phyloP scores from a whole-genome alignment of 1,140 invertebrate species.

The Zaprionus africanus region DNA sequence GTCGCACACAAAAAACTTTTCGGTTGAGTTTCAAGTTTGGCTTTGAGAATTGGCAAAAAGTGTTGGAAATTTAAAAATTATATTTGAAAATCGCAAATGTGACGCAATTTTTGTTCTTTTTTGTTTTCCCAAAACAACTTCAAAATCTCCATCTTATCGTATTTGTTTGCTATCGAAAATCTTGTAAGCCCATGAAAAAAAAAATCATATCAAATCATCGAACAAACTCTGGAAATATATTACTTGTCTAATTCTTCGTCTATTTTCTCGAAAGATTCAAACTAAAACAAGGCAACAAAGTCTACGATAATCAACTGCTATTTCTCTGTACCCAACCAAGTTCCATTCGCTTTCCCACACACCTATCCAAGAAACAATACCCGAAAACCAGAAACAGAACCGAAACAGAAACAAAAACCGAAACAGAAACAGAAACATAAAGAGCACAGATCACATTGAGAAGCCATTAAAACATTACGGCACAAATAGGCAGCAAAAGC shows the following conservation, averaged over 20 bases:
- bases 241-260: slow-evolving; percentile 3
- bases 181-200: background rate
- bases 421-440: slow-evolving; percentile 39
- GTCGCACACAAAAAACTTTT: slow-evolving; percentile 30
- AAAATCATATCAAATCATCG: background rate
- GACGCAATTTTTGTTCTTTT: slow-evolving; percentile 34
- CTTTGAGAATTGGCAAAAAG: slow-evolving; percentile 71
- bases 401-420: slow-evolving; percentile 34
- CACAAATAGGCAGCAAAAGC: slow-evolving; percentile 42
- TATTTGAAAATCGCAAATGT: slow-evolving; percentile 23
- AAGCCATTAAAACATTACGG: slow-evolving; percentile 31
- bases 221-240: background rate
- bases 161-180: background rate
- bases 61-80: slow-evolving; percentile 18
- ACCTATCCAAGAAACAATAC: slow-evolving; percentile 34
- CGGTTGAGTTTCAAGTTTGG: slow-evolving; percentile 65
- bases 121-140: slow-evolving; percentile 29
- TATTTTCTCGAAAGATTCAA: slow-evolving; percentile 1
- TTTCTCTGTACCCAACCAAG: slow-evolving; percentile 59
- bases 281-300: slow-evolving; percentile 31
- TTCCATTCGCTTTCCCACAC: slow-evolving; percentile 41
- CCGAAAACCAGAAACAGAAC: slow-evolving; percentile 38
- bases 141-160: background rate
- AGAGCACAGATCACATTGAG: slow-evolving; percentile 47
- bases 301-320: slow-evolving; percentile 63